Evolutionary conservation across 1,140 invertebrate species (phyloP), one percentile per base, ranked within the genome.

Genomic region (Globodera rostochiensis): DNA sequence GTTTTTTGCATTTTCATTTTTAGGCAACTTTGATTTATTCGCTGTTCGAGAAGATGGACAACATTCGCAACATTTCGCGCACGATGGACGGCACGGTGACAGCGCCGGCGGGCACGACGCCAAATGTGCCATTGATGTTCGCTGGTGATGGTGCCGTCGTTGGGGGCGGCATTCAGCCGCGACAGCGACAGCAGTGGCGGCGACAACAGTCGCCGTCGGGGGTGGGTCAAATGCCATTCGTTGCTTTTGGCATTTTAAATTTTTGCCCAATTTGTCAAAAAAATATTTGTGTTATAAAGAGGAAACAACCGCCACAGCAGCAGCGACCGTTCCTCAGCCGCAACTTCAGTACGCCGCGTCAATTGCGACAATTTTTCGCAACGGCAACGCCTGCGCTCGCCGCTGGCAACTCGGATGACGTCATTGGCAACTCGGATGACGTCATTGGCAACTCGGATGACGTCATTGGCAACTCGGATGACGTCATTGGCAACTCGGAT

Each of bases 11-110:
- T n/a, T n/a, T n/a, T n/a, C n/a, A n/a, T 36, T 36, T 36, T 36
- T 70, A 60, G 70, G 80, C 97, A 88, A 96, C 96, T 0, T 91
- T 98, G 49, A 97, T 97, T 87, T 94, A 98, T 89, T 95, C 96
- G 1, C 92, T 96, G 21, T 98, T 98, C 90, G 94, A 93, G 80
- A 97, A 89, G 74, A 70, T 88, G 77, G 86, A 90, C 45, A 87
- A 93, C 71, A 83, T 83, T n/a, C 83, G 82, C 36, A 82, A 84
- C 49, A 83, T 81, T 57, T 64, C 82, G 45, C 82, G 74, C 25
- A 82, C 83, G 4, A 45, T 83, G 46, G 80, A 82, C 69, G 83
- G 84, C 21, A 57, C 53, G 46, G 6, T 15, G 11, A 66, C 60
- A 82, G 46, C 57, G 36, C 45, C 67, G 45, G 78, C 66, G 53